phyloP scores from a whole-genome alignment of 2,113 vertebrate species.

The Donacobius atricapilla region DNA sequence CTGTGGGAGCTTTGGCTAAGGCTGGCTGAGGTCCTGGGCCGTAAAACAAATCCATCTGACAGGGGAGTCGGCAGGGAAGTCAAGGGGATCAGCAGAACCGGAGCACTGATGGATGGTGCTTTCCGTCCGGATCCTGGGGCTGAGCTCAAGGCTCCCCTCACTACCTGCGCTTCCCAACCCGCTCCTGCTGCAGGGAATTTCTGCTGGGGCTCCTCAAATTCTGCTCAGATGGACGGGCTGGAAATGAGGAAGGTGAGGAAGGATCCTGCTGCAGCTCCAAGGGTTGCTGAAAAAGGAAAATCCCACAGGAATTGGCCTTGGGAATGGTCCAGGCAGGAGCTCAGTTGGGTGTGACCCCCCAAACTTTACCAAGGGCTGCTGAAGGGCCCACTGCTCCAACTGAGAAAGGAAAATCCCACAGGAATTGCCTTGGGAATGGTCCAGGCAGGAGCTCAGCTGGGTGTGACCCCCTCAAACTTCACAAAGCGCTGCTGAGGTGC shows the following conservation, averaged over 20 bases:
- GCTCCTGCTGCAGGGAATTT: not conserved
- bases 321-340: not conserved
- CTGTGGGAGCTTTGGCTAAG: conserved; percentile 17
- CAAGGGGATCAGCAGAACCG: conserved; percentile 8
- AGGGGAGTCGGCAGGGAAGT: not conserved
- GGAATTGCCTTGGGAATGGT: not conserved
- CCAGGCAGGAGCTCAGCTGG: not conserved
- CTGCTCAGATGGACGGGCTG: accelerated
- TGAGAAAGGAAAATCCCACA: not conserved
- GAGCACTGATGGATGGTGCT: not conserved
- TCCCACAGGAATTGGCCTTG: accelerated
- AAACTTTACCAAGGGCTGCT: not conserved
- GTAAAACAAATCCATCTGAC: conserved; percentile 52
- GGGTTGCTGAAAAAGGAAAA: not conserved
- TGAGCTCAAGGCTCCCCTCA: not conserved
- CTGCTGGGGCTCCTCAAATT: not conserved
- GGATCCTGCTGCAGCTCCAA: not conserved
- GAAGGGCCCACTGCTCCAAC: not conserved
- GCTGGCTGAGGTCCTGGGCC: conserved; percentile 39
- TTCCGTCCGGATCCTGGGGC: not conserved
- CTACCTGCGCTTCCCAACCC: accelerated
- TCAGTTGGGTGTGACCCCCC: not conserved
- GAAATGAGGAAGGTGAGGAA: not conserved
- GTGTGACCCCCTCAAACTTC: accelerated
- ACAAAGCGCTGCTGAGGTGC: accelerated